A percentile compares a stretch with the other conserved stretches of the same genome.
These are phyloP conservation scores for Bradypodion ventrale DNA, from an alignment of 2,797 vertebrate species.

Conservation along the genomic window DNA sequence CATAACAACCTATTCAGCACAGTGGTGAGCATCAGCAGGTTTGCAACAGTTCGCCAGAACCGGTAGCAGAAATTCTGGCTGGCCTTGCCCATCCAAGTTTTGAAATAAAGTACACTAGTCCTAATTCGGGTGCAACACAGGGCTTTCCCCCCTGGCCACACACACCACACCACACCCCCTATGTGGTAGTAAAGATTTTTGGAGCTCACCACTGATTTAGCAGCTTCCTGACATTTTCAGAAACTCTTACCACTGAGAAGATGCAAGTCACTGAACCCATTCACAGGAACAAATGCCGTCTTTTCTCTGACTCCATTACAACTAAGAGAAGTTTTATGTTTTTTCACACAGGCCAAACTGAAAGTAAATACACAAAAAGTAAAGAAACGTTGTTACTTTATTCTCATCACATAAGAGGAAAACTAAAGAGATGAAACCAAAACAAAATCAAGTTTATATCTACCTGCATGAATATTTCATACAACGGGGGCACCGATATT, in stretches of 20 bases:
- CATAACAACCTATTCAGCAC: not conserved
- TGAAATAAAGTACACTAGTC: too few species aligned
- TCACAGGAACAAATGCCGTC: slow-evolving; percentile 84
- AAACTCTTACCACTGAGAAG: slow-evolving; percentile 86
- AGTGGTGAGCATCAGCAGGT: too few species aligned
- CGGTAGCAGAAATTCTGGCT: too few species aligned
- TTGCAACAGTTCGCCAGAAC: too few species aligned
- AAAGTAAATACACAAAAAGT: slow-evolving; percentile 50
- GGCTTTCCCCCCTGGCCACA: too few species aligned
- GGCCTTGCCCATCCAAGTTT: too few species aligned
- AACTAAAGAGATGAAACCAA: too few species aligned
- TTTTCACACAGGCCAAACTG: slow-evolving; percentile 91
- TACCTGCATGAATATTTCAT: slow-evolving; percentile 91
- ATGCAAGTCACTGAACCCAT: slow-evolving; percentile 87
- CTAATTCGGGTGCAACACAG: too few species aligned
- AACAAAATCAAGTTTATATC: not conserved
- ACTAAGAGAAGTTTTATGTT: slow-evolving; percentile 83
- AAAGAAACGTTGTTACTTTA: not conserved
- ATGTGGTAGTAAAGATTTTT: too few species aligned
- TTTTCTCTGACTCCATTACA: slow-evolving; percentile 91
- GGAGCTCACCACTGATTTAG: too few species aligned
- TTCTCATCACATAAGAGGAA: not conserved
- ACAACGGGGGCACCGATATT: slow-evolving; percentile 91
- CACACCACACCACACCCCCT: too few species aligned
- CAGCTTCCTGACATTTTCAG: not conserved